Percentiles rank a stretch among this genome's conserved stretches.
Evolutionary conservation across 2,888 invertebrate species (phyloP).

Genomic region (Meghimatium bilineatum): DNA sequence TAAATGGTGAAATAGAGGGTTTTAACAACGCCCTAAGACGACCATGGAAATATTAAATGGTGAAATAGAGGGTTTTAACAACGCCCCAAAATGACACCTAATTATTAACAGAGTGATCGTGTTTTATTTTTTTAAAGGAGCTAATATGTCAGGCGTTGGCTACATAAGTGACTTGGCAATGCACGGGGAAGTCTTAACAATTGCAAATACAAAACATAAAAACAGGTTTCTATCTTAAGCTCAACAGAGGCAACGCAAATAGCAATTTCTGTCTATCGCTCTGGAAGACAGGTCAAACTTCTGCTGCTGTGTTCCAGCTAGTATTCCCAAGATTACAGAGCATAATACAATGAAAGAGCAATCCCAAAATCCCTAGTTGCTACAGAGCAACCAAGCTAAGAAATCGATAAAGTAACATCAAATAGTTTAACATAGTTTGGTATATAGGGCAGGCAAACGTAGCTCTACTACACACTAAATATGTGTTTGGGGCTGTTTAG

Average conservation of each 20-base stretch:
- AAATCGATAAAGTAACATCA: not conserved
- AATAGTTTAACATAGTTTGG: not conserved
- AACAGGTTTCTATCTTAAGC: not conserved
- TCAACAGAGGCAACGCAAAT: not conserved
- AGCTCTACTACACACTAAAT: not conserved
- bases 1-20: too few species aligned
- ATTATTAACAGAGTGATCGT: too few species aligned
- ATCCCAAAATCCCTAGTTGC: not conserved
- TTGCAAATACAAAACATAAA: not conserved
- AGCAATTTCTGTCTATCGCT: not conserved
- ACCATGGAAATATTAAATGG: not conserved
- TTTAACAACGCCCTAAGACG: too few species aligned
- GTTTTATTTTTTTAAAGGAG: not conserved
- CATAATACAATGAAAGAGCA: constrained; percentile 1
- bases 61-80: not conserved
- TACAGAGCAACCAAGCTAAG: not conserved
- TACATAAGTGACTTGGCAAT: not conserved
- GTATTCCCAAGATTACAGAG: not conserved
- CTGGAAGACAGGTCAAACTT: not conserved
- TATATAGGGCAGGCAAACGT: not conserved
- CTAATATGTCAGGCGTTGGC: not conserved
- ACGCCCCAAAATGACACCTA: too few species aligned
- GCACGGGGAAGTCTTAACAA: not conserved
- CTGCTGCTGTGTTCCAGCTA: not conserved
- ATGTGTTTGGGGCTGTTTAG: not conserved